Evolutionary conservation across 2,113 vertebrate species (phyloP), one percentile per base, ranked within the genome.

Genomic region (Prionailurus bengalensis): DNA sequence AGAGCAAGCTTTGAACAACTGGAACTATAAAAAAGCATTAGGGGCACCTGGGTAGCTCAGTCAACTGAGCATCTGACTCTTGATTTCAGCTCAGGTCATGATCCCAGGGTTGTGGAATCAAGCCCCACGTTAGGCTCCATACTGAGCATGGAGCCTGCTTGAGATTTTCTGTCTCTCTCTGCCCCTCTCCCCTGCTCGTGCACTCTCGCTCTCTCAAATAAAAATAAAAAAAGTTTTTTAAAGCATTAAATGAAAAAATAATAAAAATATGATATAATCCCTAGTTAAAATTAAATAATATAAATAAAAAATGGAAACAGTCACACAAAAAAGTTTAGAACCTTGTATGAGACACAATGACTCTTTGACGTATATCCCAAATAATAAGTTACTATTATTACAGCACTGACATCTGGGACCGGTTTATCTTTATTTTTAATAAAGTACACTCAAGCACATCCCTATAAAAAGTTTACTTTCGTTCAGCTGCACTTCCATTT

Each of bases 351-450:
- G 39, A 96, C 27, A 76, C 39, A 81, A 23, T 78, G 16, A 81
- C 27, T n/a, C 51, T 48, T 63, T 76, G 23, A 78, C 11, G 36
- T 70, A 74, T 33, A 17, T 88, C 27, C 88, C 58, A 87, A 91
- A 83, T n/a, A 93, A 83, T 81, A 11, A 5, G 39, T 71, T 80
- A 76, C 58, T 79, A 71, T 78, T 86, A 87, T 89, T 61, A 91
- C 96, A 91, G 65, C 61, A 79, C 10, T 53, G 39, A 83, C 31
- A 89, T 58, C 65, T 85, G 27, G 33, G 58, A 58, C 42, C 65
- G 19, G 17, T 45, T 85, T 68, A 84, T 45, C 66, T 89, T 84
- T 68, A 74, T 55, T 95, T 95, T 94, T 61, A 94, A 95, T 90
- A 63, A 82, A 73, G 29, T 66, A 36, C 81, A 97, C 42, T 92